Base-by-base conservation (phyloP, 1,140 invertebrate species). In the Muscidifurax raptorellus region DNA sequence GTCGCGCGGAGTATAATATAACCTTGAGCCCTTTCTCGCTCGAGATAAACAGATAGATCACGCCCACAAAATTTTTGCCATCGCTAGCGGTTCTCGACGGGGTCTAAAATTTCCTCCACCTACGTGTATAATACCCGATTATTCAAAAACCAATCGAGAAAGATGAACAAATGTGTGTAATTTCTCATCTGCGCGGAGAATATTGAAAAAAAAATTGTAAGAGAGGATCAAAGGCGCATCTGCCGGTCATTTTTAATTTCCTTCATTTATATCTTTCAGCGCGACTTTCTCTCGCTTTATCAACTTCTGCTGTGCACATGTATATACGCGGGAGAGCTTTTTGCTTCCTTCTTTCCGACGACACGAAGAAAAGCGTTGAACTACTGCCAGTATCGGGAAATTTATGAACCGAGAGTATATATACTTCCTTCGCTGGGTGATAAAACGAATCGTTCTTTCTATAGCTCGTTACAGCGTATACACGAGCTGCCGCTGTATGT, bases 1-100 rank as follows among this genome's bases (percentile, higher is more conserved):
- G 36, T 10, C 36, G 36, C 36, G 7, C 18, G 64, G 3, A 10
- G 64, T 27, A n/a, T 27, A 67, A 40, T 67, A 67, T 27, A 27
- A 67, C 64, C 64, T 27, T 67, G 64, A 67, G 64, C 28, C 0
- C 25, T n/a, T n/a, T 69, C 66, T 69, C 10, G n/a, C 59, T 1
- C 13, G 28, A 69, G 66, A 69, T 69, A 69, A 69, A 69, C 27
- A 30, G 66, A 69, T 27, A 69, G 66, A 69, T 69, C 66, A 30
- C 25, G 25, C 25, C 27, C 66, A 69, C 28, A 28, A 69, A 69
- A 69, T 69, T 69, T 69, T 69, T 69, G 25, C 27, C 28, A 5
- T 69, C 66, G 25, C 6, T 3, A 30, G 27, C 25, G 36, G 25
- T 69, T 2, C 66, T 69, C 9, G 4, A 59, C 0, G 52, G 15